Percentiles rank a stretch among this genome's conserved stretches.
These are phyloP conservation scores for Puma concolor DNA, from an alignment of 2,113 vertebrate genomes.

Conservation along the genomic window DNA sequence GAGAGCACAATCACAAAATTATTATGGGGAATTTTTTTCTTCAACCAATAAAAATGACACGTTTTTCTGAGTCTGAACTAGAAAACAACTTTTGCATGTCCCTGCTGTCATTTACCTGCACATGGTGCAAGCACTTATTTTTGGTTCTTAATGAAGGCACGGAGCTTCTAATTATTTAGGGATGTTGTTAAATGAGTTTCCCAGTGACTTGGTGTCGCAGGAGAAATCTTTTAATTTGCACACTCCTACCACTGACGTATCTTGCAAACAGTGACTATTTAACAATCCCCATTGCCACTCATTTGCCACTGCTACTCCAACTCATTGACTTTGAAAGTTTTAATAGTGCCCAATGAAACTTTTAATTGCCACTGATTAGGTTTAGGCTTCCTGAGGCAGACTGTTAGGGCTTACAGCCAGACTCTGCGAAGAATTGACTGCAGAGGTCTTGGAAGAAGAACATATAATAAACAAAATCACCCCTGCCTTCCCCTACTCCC, in stretches of 20 bases:
- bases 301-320: slow-evolving; percentile 70
- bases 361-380: slow-evolving; percentile 76
- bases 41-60: slow-evolving; percentile 79
- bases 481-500: background rate
- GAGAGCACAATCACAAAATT: slow-evolving; percentile 77
- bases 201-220: slow-evolving; percentile 72
- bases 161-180: slow-evolving; percentile 80
- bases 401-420: background rate
- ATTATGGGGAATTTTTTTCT: slow-evolving; percentile 71
- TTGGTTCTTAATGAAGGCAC: slow-evolving; percentile 79
- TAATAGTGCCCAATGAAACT: slow-evolving; percentile 79
- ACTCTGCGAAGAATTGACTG: background rate
- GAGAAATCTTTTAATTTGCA: slow-evolving; percentile 82
- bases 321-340: slow-evolving; percentile 80
- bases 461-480: background rate
- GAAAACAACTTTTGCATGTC: slow-evolving; percentile 77
- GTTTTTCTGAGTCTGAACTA: slow-evolving; percentile 72
- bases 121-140: slow-evolving; percentile 75
- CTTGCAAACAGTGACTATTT: slow-evolving; percentile 75
- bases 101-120: slow-evolving; percentile 80
- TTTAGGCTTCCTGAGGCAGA: slow-evolving; percentile 58
- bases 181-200: slow-evolving; percentile 81
- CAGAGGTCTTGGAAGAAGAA: background rate
- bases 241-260: slow-evolving; percentile 62
- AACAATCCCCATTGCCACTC: slow-evolving; percentile 75